Evolutionary conservation across 2,888 invertebrate species (phyloP), one percentile per base, ranked within the genome.

Genomic region (Nephrotoma guestfalica): DNA sequence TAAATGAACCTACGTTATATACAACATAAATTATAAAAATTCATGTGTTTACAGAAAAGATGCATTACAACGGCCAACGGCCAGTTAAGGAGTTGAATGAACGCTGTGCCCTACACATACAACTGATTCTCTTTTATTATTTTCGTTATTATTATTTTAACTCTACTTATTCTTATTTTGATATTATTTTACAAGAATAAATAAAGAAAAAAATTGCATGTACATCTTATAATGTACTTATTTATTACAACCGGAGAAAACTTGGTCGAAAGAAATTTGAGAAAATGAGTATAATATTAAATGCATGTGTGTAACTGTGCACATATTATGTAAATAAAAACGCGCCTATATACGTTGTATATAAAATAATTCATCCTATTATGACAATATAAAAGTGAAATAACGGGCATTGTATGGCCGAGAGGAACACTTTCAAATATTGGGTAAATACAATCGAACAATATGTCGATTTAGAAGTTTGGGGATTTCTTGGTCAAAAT

Each of bases 21-120:
- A 71, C 30, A 30, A 30, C 71, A 71, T 71, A 71, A 9, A 71
- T 71, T 71, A 71, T 57, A 57, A 15, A 5, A 15, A 57, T 15
- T 6, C 30, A 30, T 71, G 30, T 71, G 71, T 71, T 30, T 30
- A 71, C 71, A 30, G 47, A 86, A 86, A 87, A 88, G 89, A 88
- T 88, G 88, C 88, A 88, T 88, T 88, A 88, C 88, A 88, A 88
- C 89, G 89, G 89, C 89, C 89, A 89, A 88, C 88, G 89, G 89
- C 89, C 89, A 89, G 89, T 89, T 88, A 87, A 88, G 9, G 88
- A 89, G 89, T 89, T 89, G 88, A 89, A 89, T 88, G 89, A 89
- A 88, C 89, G 89, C 88, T 88, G 88, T 88, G 88, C 88, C 89
- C 89, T 89, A 89, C 88, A 89, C 89, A 89, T 87, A 89, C 88